A percentile compares a stretch with the other conserved stretches of the same genome.
Conservation (phyloP, 1,140 invertebrate genomes). For the Panagrolaimus sp. region DNA sequence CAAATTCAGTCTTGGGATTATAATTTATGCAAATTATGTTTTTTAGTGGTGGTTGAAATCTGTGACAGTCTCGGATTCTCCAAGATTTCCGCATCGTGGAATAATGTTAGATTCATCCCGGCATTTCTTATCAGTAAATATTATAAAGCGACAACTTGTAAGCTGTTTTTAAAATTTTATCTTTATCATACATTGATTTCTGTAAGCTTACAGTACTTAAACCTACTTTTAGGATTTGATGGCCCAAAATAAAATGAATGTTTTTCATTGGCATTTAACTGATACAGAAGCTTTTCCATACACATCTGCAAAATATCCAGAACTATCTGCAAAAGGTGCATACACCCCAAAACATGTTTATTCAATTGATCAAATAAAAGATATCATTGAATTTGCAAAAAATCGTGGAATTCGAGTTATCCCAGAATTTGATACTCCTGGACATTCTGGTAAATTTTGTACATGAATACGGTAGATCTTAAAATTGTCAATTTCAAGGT, state of each 20-base stretch:
- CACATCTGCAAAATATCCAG: neutral
- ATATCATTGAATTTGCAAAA: constrained; percentile 73
- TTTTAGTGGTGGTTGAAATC: neutral
- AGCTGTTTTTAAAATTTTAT: constrained; percentile 17
- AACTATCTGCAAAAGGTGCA: constrained; percentile 65
- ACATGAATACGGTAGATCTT: constrained; percentile 77
- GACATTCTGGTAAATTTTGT: constrained; percentile 62
- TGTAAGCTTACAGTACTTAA: neutral
- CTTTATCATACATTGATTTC: neutral
- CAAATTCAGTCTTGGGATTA: too few species aligned
- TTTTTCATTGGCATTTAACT: constrained; percentile 68
- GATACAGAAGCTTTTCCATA: constrained; percentile 67
- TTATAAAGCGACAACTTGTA: constrained; percentile 68
- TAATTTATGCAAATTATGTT: too few species aligned
- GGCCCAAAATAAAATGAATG: constrained; percentile 62
- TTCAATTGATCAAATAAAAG: constrained; percentile 66
- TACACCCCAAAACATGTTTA: constrained; percentile 71
- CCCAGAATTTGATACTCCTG: constrained; percentile 84
- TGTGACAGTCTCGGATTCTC: constrained; percentile 64
- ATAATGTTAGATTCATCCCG: constrained; percentile 77
- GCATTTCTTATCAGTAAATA: constrained; percentile 70
- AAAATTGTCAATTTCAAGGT: constrained; percentile 70
- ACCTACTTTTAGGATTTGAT: constrained; percentile 34
- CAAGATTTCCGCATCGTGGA: constrained; percentile 72
- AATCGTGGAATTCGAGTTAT: constrained; percentile 78